Evolutionary conservation across 92 coral and sea anemone species (phyloP), one percentile per base, ranked within the genome.

Genomic region (Porites evermanni): DNA sequence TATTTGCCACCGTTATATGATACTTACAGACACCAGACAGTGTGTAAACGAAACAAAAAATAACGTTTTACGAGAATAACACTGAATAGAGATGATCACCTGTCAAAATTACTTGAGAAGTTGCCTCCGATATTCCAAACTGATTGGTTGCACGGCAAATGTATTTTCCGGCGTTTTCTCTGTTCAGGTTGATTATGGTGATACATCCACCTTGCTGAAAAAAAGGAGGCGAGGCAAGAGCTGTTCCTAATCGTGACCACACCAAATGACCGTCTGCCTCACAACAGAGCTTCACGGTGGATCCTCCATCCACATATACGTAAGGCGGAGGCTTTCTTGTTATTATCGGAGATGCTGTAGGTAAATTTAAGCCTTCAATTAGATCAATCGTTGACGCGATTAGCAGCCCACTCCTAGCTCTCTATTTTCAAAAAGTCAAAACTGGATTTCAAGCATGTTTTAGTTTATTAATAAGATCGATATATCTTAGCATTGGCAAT

Each of bases 141-240:
- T 6, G 8, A 53, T 65, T 79, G 1, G 65, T 67, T 1, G 84
- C 84, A 0, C 63, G 84, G 0, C 84, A 79, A n/a, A 51, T 21
- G 74, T 66, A 79, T 4, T n/a, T 12, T 50, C 12, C 84, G 2
- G 66, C 64, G 14, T 14, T 53, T 14, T 23, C 19, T 0, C 20
- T 4, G 11, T 66, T 61, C 1, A 6, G 56, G 0, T 17, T 50
- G 17, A 13, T 66, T 2, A 79, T 10, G 21, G 56, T 9, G 8
- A 79, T 73, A 13, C 84, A 79, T 51, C 84, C 74, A 1, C 67
- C 53, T 50, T 79, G 50, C 60, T 79, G 84, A 16, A 12, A 12
- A 51, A 17, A 17, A 0, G 18, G 61, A 2, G 1, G n/a, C 7
- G 64, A 44, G 51, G 4, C n/a, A 12, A 59, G 9, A 21, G 64